Base-by-base conservation (phyloP, 23 tunicate genomes). In the Trididemnum nubilum region DNA sequence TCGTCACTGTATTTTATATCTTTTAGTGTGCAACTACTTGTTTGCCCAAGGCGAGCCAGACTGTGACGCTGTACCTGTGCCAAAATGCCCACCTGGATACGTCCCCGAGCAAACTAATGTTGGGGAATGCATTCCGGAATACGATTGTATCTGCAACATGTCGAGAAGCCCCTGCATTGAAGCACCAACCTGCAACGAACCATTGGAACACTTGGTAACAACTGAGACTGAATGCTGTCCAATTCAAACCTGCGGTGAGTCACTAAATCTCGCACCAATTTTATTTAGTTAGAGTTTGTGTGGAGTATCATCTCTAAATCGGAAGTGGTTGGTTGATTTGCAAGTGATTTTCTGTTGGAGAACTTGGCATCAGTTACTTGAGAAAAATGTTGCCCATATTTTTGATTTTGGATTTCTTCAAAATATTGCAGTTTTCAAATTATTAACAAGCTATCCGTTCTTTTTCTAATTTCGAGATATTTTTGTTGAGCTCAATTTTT, bases 21-120 rank as follows among this genome's bases (percentile, higher is more conserved):
- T n/a, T n/a, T 28, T 79, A 93, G 98, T 80, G 28, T 93, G 98
- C 84, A 84, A 93, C 76, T 93, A 93, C 84, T 86, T 80, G 31
- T 80, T 87, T 37, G 89, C 82, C 19, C 73, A 88, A 69, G 98
- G 98, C 19, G 81, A 76, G 0, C 85, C 65, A 0, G 71, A 71
- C 64, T 93, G 98, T 57, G 81, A 81, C n/a, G 84, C 86, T 4
- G 89, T 88, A 1, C 34, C 80, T 24, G 81, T 93, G 0, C 98
- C 98, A 28, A 77, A 76, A 34, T 93, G 98, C 33, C 82, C 84
- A 26, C 83, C 82, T 29, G 98, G 98, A 0, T 76, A 76, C 66
- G 83, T 83, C 2, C 86, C 89, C 0, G 66, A 28, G 7, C 83
- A 81, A 74, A 84, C 87, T 32, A 88, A 93, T 35, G 89, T 64